Conservation (phyloP, 2,113 vertebrate species). For the Sakesphorus luctuosus region DNA sequence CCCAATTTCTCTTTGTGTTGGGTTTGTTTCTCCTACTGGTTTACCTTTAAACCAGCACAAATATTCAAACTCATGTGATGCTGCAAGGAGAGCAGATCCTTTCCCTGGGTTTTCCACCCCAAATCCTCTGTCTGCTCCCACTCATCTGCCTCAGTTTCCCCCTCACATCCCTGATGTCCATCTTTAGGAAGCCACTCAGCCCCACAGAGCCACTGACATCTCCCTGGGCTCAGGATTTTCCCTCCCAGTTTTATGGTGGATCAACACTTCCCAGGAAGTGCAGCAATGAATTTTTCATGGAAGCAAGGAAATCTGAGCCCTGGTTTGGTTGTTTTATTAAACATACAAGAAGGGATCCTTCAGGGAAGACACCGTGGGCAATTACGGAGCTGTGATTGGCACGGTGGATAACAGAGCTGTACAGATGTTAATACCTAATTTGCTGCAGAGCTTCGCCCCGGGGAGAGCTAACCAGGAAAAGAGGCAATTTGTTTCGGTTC, state of each 20-base stretch:
- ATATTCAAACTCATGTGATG: fast-evolving
- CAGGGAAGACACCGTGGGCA: constrained; percentile 8
- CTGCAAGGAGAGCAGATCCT: background rate
- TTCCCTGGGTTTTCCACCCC: background rate
- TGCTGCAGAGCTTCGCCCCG: background rate
- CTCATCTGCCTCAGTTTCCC: background rate
- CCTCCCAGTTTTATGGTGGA: background rate
- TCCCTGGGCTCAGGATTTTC: background rate
- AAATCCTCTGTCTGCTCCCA: background rate
- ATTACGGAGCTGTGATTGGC: background rate
- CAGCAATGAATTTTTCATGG: constrained; percentile 62
- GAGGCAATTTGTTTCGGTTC: constrained; percentile 29
- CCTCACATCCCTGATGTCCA: fast-evolving
- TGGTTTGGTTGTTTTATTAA: constrained; percentile 61
- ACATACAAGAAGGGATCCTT: constrained; percentile 42
- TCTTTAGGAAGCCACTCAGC: background rate
- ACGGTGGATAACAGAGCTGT: background rate
- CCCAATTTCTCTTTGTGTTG: too few species aligned
- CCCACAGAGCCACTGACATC: background rate
- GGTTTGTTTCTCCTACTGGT: too few species aligned
- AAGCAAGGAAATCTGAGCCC: constrained; percentile 49
- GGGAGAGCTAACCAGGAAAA: background rate
- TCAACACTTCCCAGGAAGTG: background rate
- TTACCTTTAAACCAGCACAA: too few species aligned
- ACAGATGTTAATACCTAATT: constrained; percentile 44